Percentiles rank a stretch among this genome's conserved stretches.
phyloP scores from a whole-genome alignment of 2,113 vertebrate species.

The Trinectes maculatus region DNA sequence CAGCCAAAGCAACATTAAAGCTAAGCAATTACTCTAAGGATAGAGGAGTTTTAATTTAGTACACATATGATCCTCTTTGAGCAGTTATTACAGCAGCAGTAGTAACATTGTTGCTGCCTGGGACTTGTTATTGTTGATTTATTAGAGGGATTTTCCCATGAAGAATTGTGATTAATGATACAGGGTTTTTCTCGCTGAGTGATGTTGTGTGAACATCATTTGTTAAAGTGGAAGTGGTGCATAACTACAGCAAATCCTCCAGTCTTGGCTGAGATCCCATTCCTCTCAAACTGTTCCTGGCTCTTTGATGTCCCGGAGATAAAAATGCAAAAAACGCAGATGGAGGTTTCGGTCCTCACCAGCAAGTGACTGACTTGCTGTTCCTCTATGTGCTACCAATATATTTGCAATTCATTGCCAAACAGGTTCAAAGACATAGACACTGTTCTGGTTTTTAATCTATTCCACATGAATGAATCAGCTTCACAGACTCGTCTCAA shows the following conservation, averaged over 20 bases:
- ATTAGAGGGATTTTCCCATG: slow-evolving; percentile 48
- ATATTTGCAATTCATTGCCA: not conserved
- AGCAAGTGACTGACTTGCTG: slow-evolving; percentile 1
- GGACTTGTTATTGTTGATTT: slow-evolving; percentile 25
- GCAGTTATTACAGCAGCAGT: not conserved
- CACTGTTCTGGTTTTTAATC: not conserved
- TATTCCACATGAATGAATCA: not conserved
- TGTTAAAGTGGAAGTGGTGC: slow-evolving; percentile 37
- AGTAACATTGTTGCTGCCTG: not conserved
- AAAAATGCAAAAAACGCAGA: slow-evolving; percentile 45
- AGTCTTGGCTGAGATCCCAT: slow-evolving; percentile 45
- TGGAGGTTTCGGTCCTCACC: slow-evolving; percentile 23
- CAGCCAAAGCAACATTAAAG: not conserved
- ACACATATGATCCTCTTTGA: not conserved
- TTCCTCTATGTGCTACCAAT: not conserved
- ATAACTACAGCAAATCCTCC: slow-evolving; percentile 33
- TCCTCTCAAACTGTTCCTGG: slow-evolving; percentile 23
- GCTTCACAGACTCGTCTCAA: slow-evolving; percentile 17
- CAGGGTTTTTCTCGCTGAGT: slow-evolving; percentile 28
- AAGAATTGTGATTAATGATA: slow-evolving; percentile 23
- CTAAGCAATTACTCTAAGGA: too few species aligned
- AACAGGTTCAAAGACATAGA: not conserved
- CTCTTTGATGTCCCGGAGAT: slow-evolving; percentile 64
- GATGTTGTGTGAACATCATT: slow-evolving; percentile 21
- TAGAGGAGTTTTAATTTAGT: too few species aligned